Conservation (phyloP, 2,888 invertebrate species). For the Drosophila pseudotakahashii region DNA sequence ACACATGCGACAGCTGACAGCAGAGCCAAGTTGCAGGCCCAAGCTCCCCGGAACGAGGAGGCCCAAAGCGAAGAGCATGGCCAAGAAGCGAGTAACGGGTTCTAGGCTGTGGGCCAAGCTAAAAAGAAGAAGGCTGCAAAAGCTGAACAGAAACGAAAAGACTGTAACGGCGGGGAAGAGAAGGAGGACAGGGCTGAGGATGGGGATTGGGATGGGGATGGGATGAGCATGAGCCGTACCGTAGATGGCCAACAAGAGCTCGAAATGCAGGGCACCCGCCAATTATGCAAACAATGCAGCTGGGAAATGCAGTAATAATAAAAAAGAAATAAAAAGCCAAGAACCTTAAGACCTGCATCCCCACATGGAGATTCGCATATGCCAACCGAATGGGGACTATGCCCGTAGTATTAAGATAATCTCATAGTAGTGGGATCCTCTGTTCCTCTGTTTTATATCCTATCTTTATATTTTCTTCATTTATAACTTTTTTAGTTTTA, state of each 20-base stretch:
- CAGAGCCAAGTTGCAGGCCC: conserved; percentile 23
- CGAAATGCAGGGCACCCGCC: conserved; percentile 30
- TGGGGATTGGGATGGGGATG: conserved; percentile 2
- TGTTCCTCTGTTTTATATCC: too few relatives aligned
- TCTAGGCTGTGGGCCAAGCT: conserved; percentile 48
- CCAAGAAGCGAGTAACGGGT: conserved; percentile 64
- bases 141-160: neutral
- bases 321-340: neutral
- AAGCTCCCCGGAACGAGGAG: conserved; percentile 27
- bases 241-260: conserved; percentile 20
- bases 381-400: neutral
- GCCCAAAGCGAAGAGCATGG: conserved; percentile 40
- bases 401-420: too few relatives aligned
- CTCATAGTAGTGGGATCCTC: too few relatives aligned
- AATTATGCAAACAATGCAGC: conserved; percentile 39
- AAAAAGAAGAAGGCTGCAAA: conserved; percentile 24
- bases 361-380: neutral
- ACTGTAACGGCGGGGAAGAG: conserved; percentile 3
- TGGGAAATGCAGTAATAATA: conserved; percentile 9
- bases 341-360: neutral
- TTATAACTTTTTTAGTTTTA: too few relatives aligned
- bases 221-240: conserved; percentile 4
- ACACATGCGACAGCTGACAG: conserved; percentile 77
- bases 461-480: too few relatives aligned
- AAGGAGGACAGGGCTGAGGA: neutral